Percentiles rank a stretch among this genome's conserved stretches.
These are phyloP conservation scores for Champsocephalus esox DNA, from an alignment of 2,797 vertebrate genomes.

Conservation along the genomic window DNA sequence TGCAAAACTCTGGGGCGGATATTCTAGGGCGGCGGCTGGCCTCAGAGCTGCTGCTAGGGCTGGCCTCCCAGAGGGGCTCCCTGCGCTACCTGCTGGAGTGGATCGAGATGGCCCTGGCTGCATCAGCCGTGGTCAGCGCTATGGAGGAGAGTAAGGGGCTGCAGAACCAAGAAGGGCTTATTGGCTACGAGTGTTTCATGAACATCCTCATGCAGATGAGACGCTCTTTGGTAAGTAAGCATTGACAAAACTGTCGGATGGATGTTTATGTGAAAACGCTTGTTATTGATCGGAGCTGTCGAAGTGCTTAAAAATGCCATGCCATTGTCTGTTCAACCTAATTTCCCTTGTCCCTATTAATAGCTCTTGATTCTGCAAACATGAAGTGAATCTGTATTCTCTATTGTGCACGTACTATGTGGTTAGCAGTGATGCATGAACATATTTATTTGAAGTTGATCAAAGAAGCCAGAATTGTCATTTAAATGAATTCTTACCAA, in stretches of 20 bases:
- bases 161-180: slow-evolving; percentile 92
- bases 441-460: not conserved
- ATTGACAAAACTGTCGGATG: not conserved
- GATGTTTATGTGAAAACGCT: not conserved
- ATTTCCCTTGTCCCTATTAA: too few species aligned
- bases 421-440: not conserved
- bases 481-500: not conserved
- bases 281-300: too few species aligned
- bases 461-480: not conserved
- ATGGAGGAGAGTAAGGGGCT: slow-evolving; percentile 89
- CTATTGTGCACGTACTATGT: too few species aligned
- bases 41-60: slow-evolving; percentile 93
- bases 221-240: slow-evolving; percentile 90
- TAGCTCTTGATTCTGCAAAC: too few species aligned
- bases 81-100: slow-evolving; percentile 96
- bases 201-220: slow-evolving; percentile 97
- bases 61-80: slow-evolving; percentile 96
- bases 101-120: slow-evolving; percentile 98
- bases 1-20: slow-evolving; percentile 96
- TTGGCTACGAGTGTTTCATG: slow-evolving; percentile 99
- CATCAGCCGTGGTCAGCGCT: slow-evolving; percentile 90
- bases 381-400: not conserved
- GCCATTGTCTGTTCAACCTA: too few species aligned
- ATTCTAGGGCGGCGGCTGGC: slow-evolving; percentile 93
- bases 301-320: too few species aligned